Conservation (phyloP, 2,797 vertebrate species). For the Adrianichthys oophorus region DNA sequence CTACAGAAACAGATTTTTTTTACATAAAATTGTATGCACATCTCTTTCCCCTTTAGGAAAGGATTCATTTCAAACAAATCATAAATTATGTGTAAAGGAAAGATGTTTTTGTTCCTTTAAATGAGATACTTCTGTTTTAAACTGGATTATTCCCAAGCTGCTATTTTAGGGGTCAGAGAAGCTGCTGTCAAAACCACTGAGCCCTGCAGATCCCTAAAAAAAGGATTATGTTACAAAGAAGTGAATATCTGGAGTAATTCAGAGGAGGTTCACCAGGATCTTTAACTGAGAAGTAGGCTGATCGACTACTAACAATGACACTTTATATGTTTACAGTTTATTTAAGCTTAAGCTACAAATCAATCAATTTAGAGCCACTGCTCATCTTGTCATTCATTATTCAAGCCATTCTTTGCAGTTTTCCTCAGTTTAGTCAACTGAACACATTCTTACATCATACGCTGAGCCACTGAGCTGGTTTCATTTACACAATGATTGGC, state of each 20-base stretch:
- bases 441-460: too few relatives aligned
- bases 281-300: constrained; percentile 4
- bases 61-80: neutral
- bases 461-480: too few relatives aligned
- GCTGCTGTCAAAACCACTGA: constrained; percentile 44
- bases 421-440: too few relatives aligned
- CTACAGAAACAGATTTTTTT: constrained; percentile 54
- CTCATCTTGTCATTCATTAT: too few relatives aligned
- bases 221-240: constrained; percentile 36
- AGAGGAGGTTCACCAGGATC: neutral
- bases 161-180: constrained; percentile 57
- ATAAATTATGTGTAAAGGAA: too few relatives aligned
- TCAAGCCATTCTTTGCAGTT: too few relatives aligned
- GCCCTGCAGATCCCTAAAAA: constrained; percentile 21
- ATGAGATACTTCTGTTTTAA: constrained; percentile 27
- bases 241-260: constrained; percentile 18
- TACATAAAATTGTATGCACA: neutral
- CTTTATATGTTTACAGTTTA: too few relatives aligned
- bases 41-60: constrained; percentile 3
- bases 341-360: too few relatives aligned
- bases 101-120: constrained; percentile 13
- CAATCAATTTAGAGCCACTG: too few relatives aligned
- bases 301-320: neutral
- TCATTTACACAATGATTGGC: too few relatives aligned
- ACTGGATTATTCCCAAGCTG: constrained; percentile 16